Evolutionary conservation across 1,140 invertebrate genomes (phyloP), one percentile per base, ranked within the genome.

Genomic region (Harlomillsia oculata): DNA sequence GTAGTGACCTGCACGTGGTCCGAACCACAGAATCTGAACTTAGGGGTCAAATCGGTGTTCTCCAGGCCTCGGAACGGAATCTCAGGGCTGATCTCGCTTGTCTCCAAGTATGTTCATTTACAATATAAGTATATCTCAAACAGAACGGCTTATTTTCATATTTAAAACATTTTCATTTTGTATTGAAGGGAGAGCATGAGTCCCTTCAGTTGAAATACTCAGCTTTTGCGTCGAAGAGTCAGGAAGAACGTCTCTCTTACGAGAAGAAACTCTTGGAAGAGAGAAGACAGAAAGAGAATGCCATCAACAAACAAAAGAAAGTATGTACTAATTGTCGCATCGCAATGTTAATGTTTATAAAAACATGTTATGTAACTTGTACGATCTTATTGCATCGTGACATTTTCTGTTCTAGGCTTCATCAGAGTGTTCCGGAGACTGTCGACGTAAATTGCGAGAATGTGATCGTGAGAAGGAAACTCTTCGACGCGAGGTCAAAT

Each of bases 11-110:
- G 53, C 82, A 82, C 63, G 75, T 77, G 29, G 82, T 80, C 70
- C 78, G 85, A 69, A 84, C 87, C 69, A 76, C 78, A 63, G 89
- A 94, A 72, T 84, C 87, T 70, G 89, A 94, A 59, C 74, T 93
- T 56, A 75, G 85, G 65, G 80, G 82, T 69, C 89, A 92, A 74
- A 78, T 92, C 51, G 81, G 76, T 69, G 74, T 72, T 57, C 69
- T 82, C 21, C 73, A 77, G 16, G 76, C 77, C 34, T 78, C 78
- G 53, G 88, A 92, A 67, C 81, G 84, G 63, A 79, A 80, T 67
- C 76, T 80, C 29, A 82, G 83, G 68, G 78, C 78, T 53, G 86
- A 91, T 67, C 74, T 89, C 65, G 75, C 80, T 56, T 80, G 85
- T 63, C 74, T 89, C 40, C 83, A 87, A 61, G 82, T 84, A 69